Conservation (phyloP, 2,888 invertebrate genomes). For the Heliconius hortense region DNA sequence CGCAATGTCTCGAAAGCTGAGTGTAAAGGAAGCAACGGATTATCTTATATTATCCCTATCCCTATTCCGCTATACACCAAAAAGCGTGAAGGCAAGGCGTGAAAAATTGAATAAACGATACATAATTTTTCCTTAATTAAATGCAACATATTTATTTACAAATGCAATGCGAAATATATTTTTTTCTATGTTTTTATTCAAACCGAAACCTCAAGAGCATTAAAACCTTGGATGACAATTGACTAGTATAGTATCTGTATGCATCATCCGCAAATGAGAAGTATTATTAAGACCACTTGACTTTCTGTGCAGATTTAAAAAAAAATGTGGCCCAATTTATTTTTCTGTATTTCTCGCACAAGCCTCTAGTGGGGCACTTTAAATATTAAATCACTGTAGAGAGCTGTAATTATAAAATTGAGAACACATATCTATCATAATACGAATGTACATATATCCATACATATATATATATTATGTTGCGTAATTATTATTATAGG, state of each 20-base stretch:
- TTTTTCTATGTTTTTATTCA: slow-evolving; percentile 12
- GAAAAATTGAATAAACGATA: background rate
- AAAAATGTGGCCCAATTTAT: slow-evolving; percentile 25
- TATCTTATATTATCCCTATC: background rate
- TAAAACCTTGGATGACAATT: slow-evolving; percentile 22
- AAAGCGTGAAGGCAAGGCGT: no score
- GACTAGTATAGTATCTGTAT: slow-evolving; percentile 4
- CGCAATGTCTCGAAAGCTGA: background rate
- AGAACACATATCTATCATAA: slow-evolving; percentile 20
- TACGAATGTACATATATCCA: background rate
- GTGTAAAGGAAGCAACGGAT: background rate
- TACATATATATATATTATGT: background rate
- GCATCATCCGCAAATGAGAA: slow-evolving; percentile 25
- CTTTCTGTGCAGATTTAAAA: slow-evolving; percentile 23
- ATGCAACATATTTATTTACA: slow-evolving; percentile 13
- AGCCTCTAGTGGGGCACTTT: slow-evolving; percentile 23
- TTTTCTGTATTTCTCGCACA: slow-evolving; percentile 17
- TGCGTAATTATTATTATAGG: background rate
- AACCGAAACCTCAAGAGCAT: slow-evolving; percentile 2
- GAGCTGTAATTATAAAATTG: slow-evolving; percentile 27
- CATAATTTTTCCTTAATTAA: background rate
- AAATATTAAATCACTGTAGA: slow-evolving; percentile 24
- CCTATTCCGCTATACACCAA: no score
- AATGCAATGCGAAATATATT: background rate
- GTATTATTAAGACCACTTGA: slow-evolving; percentile 26